Evolutionary conservation across 2,888 invertebrate species (phyloP).

Genomic region (Clepsis dumicolana): DNA sequence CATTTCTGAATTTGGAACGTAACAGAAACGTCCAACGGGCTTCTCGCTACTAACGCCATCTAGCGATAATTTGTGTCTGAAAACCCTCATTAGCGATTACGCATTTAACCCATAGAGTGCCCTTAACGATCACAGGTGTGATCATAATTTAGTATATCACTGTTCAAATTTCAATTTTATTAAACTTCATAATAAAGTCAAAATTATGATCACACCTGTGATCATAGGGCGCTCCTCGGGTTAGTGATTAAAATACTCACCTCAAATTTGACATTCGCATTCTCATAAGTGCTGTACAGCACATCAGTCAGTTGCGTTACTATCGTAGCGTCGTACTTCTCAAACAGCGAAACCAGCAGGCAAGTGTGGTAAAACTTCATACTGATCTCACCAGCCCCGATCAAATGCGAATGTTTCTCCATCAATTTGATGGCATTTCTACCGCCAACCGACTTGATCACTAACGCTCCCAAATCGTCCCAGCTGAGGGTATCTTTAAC

Average conservation of each 20-base stretch:
- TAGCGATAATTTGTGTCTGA: no score
- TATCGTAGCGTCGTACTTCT: slow-evolving; percentile 71
- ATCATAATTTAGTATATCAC: no score
- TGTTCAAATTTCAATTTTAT: no score
- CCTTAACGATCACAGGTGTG: no score
- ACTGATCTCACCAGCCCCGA: slow-evolving; percentile 86
- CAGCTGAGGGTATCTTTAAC: slow-evolving; percentile 84
- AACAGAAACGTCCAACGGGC: no score
- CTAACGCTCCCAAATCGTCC: slow-evolving; percentile 86
- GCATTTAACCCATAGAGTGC: no score
- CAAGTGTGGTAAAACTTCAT: slow-evolving; percentile 87
- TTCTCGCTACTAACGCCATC: no score
- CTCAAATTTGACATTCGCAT: slow-evolving; percentile 71
- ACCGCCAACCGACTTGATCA: slow-evolving; percentile 88
- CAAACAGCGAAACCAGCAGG: slow-evolving; percentile 78
- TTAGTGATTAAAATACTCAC: slow-evolving; percentile 57
- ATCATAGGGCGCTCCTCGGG: no score
- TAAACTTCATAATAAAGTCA: no score
- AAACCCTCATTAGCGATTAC: no score
- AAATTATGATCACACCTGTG: no score
- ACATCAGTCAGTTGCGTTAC: slow-evolving; percentile 70
- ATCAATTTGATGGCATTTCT: slow-evolving; percentile 85
- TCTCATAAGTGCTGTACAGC: slow-evolving; percentile 71
- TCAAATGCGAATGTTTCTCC: slow-evolving; percentile 81
- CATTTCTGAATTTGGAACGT: no score